A percentile compares a stretch with the other conserved stretches of the same genome.
Conservation (phyloP, 2,888 invertebrate genomes). For the Didymodactylos carnosus region DNA sequence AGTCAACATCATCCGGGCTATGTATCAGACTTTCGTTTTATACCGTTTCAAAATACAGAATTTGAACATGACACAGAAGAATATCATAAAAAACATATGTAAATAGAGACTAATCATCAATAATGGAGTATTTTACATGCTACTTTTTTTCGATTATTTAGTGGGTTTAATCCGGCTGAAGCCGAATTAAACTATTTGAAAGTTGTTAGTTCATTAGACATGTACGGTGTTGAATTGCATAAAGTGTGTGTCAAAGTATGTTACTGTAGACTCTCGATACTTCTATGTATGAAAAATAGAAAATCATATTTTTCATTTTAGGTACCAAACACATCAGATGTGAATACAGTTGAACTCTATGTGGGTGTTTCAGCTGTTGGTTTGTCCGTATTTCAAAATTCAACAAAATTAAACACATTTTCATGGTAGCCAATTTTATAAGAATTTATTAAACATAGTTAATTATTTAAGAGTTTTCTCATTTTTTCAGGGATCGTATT, state of each 20-base stretch:
- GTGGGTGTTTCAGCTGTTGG: not conserved
- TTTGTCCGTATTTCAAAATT: not conserved
- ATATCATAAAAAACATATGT: not conserved
- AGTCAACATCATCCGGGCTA: not conserved
- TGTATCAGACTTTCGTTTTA: not conserved
- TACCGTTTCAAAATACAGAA: not conserved
- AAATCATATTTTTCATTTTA: not conserved
- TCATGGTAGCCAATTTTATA: not conserved
- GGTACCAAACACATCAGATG: not conserved
- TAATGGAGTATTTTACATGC: no score
- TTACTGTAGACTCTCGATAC: no score
- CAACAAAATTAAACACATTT: not conserved
- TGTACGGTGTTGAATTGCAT: constrained; percentile 1
- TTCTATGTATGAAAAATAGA: not conserved
- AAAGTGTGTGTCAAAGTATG: not conserved
- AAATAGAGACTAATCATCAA: not conserved
- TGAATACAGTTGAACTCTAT: not conserved
- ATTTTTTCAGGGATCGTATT: not conserved
- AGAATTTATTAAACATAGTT: not conserved
- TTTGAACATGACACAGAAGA: not conserved
- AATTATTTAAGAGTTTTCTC: not conserved
- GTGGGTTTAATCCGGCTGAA: not conserved
- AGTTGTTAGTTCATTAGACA: not conserved
- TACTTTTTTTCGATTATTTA: no score
- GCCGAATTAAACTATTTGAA: not conserved